phyloP scores from a whole-genome alignment of 2,797 vertebrate genomes.

The Esox lucius region DNA sequence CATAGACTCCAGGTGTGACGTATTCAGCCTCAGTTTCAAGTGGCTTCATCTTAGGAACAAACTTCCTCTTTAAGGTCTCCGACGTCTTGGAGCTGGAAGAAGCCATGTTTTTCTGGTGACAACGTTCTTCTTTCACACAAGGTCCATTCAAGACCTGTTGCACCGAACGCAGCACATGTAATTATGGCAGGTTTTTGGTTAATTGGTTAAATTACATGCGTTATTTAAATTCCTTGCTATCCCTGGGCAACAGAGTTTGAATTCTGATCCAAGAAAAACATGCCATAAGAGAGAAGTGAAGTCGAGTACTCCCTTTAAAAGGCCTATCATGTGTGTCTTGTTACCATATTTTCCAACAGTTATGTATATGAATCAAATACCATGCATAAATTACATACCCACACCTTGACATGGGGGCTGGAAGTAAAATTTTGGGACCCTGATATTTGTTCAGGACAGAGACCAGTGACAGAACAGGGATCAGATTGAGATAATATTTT shows the following conservation, averaged over 20 bases:
- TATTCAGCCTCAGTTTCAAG: slow-evolving; percentile 79
- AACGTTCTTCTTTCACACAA: slow-evolving; percentile 58
- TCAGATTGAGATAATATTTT: slow-evolving; percentile 71
- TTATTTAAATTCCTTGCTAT: background rate
- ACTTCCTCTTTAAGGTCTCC: slow-evolving; percentile 58
- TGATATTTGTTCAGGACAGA: slow-evolving; percentile 52
- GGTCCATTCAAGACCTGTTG: slow-evolving; percentile 46
- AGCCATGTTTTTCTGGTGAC: slow-evolving; percentile 72
- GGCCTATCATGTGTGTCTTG: slow-evolving; percentile 34
- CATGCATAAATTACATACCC: too few species aligned
- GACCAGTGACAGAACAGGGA: slow-evolving; percentile 60
- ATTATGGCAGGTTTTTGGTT: slow-evolving; percentile 2
- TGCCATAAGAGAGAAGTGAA: slow-evolving; percentile 41
- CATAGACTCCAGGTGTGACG: slow-evolving; percentile 88
- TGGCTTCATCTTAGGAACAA: slow-evolving; percentile 67
- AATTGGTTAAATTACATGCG: background rate
- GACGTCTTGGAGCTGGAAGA: slow-evolving; percentile 65
- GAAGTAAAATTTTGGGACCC: slow-evolving; percentile 58
- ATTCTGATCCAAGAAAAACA: slow-evolving; percentile 35
- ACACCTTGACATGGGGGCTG: slow-evolving; percentile 22
- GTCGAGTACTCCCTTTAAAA: slow-evolving; percentile 30
- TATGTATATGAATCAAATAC: slow-evolving; percentile 49
- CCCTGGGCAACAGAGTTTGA: background rate
- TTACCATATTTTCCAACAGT: slow-evolving; percentile 52
- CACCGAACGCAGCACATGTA: background rate